These are phyloP conservation scores for Pristionchus arcanus DNA, from an alignment of 2,888 invertebrate species.

Conservation along the genomic window DNA sequence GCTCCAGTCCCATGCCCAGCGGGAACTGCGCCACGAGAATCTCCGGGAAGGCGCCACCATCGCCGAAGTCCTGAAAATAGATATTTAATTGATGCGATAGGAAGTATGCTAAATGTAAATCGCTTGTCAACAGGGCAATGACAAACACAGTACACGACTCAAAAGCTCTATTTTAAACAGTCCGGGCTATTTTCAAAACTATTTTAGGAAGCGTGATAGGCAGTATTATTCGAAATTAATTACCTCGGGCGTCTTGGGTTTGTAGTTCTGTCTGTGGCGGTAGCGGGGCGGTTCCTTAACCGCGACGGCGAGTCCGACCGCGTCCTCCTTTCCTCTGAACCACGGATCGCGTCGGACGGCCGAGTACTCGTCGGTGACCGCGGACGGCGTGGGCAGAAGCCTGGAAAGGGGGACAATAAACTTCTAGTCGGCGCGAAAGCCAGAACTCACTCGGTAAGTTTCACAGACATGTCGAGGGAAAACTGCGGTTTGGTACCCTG, in stretches of 20 bases:
- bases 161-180: no score
- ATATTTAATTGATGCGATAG: neutral
- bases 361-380: slow-evolving; percentile 91
- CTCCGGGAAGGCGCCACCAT: slow-evolving; percentile 99
- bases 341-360: slow-evolving; percentile 85
- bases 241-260: slow-evolving; percentile 89
- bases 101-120: no score
- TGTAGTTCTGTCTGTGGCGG: slow-evolving; percentile 94
- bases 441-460: slow-evolving; percentile 65
- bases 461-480: slow-evolving; percentile 60
- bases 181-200: neutral
- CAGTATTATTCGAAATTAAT: slow-evolving; percentile 48
- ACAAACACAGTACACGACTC: no score
- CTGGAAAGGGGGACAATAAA: slow-evolving; percentile 82
- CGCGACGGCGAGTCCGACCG: slow-evolving; percentile 64
- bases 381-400: slow-evolving; percentile 90
- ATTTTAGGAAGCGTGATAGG: neutral
- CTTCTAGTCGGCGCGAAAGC: slow-evolving; percentile 14
- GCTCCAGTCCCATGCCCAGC: slow-evolving; percentile 83
- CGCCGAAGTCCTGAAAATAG: slow-evolving; percentile 85
- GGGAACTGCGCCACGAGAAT: slow-evolving; percentile 97
- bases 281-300: slow-evolving; percentile 87
- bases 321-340: slow-evolving; percentile 67
- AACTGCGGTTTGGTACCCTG: slow-evolving; percentile 36
- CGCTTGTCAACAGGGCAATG: no score